A percentile compares a stretch with the other conserved stretches of the same genome.
phyloP scores from a whole-genome alignment of 1,140 invertebrate genomes.

The Macrostomum lignano region DNA sequence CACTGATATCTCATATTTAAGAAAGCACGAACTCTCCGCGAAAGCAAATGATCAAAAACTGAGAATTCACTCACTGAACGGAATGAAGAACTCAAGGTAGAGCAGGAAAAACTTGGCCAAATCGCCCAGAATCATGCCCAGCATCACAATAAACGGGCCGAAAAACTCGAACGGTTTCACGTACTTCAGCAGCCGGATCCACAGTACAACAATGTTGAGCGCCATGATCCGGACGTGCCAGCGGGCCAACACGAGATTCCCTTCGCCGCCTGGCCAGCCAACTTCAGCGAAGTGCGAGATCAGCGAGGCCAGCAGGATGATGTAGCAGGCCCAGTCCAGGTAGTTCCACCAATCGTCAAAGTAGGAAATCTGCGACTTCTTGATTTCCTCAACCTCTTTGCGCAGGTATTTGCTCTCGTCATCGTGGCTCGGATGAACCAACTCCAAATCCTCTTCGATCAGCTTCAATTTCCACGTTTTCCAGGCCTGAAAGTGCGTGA shows the following conservation, averaged over 20 bases:
- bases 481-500: too few relatives aligned
- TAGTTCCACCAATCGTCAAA: constrained; percentile 23
- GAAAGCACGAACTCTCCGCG: constrained; percentile 1
- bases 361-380: too few relatives aligned
- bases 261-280: constrained; percentile 7
- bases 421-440: too few relatives aligned
- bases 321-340: constrained; percentile 23
- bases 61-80: constrained; percentile 15
- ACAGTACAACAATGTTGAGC: constrained; percentile 21
- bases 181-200: constrained; percentile 21
- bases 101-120: constrained; percentile 16
- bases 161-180: constrained; percentile 14
- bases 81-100: constrained; percentile 21
- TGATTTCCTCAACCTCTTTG: too few relatives aligned
- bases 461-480: too few relatives aligned
- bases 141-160: constrained; percentile 25
- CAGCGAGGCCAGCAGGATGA: constrained; percentile 13
- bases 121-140: constrained; percentile 18
- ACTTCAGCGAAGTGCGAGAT: constrained; percentile 18
- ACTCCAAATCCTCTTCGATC: too few relatives aligned
- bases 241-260: constrained; percentile 12
- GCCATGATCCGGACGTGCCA: constrained; percentile 17
- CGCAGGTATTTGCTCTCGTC: too few relatives aligned
- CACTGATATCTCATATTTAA: too few relatives aligned
- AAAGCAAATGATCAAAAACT: neutral